Evolutionary conservation across 2,888 invertebrate genomes (phyloP), one percentile per base, ranked within the genome.

Genomic region (Criorhina ranunculi): DNA sequence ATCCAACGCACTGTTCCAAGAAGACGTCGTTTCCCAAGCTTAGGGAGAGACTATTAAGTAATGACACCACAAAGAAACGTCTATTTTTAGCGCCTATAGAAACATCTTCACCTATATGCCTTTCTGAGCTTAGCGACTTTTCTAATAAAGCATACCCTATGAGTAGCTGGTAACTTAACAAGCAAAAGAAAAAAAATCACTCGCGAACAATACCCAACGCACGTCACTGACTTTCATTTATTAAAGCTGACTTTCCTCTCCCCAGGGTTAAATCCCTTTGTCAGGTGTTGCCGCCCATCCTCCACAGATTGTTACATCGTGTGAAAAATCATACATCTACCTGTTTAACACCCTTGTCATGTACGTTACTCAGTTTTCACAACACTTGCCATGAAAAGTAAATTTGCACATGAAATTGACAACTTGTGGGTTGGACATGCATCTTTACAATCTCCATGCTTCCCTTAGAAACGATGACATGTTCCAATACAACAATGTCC

Each of bases 301-400:
- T 24, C 5, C 31, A 60, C 17, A 12, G 12, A 44, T n/a, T 35
- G 17, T 55, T 62, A 35, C 33, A 15, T 33, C 53, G 15, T 44
- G 62, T 73, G 73, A 44, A 53, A 60, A 64, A 42, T 59, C 72
- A 73, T 9, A 35, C 12, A 53, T 6, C 9, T 17, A 67, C 29
- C 17, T 40, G 59, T 51, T 40, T 11, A n/a, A n/a, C 37, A 24
- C 44, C 19, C 62, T n/a, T 53, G 12, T 73, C 31, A 55, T 60
- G 60, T 73, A 24, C 4, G 24, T 4, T 24, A 55, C 12, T 19
- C 73, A 62, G 73, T 62, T 73, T 73, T 62, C 53, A 24, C 73
- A 42, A 51, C 33, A 51, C 19, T 44, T 62, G 5, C 19, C 33
- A 53, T 24, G n/a, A 51, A 24, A 51, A 49, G 17, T 37, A 6